Base-by-base conservation (phyloP, 2,888 invertebrate genomes). In the Gisinianus flammeolus region DNA sequence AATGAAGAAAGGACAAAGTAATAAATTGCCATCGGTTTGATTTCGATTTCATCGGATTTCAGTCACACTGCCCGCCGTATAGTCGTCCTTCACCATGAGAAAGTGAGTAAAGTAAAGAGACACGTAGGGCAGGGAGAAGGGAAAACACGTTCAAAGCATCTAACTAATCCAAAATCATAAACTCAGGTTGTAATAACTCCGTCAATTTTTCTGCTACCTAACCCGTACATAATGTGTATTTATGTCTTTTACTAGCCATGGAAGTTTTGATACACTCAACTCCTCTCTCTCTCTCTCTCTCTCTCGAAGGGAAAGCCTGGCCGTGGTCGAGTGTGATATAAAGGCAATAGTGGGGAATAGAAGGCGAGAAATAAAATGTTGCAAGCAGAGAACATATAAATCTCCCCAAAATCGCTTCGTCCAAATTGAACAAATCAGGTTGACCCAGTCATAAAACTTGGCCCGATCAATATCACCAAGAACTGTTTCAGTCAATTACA, bases 361-460 rank as follows among this genome's bases (percentile, higher is more conserved):
- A 31, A 73, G 73, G 73, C 35, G 80, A 79, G 80, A 80, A 79
- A 80, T 80, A 76, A 80, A 80, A 79, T 80, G 80, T 80, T 80
- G 78, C 28, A 30, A 74, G 64, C 77, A 78, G 78, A 78, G 70
- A 64, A 75, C 71, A 73, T 64, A 54, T 64, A 79, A 79, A 80
- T 78, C 76, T 79, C 78, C 79, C 73, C 72, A 56, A 30, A 73
- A 62, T 62, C 31, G 62, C 30, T 62, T 35, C 73, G 62, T 78
- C 79, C 74, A 79, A 78, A 78, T 79, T 79, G 79, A 73, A 78
- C 80, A 80, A 81, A 81, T 81, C 79, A 81, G 69, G 78, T 79
- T 81, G 81, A 81, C 81, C 81, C 79, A 80, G 79, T 81, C 81
- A 80, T 81, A 81, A 81, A 81, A 79, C 79, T 77, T 74, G 73